A percentile compares a stretch with the other conserved stretches of the same genome.
These are phyloP conservation scores for Cantharis lateralis DNA, from an alignment of 2,888 invertebrate genomes.

Conservation along the genomic window DNA sequence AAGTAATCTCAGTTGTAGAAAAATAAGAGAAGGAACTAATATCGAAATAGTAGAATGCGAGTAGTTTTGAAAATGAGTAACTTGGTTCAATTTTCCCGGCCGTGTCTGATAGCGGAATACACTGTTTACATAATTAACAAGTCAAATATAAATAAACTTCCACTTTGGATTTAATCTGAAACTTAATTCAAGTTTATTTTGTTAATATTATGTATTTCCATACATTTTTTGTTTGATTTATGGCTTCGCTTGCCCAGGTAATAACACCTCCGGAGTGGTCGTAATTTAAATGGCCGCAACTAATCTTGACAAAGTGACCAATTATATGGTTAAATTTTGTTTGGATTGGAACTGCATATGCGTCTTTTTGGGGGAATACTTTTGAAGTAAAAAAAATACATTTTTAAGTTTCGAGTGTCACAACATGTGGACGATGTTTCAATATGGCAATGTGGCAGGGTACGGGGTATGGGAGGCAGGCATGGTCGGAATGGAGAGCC, in stretches of 20 bases:
- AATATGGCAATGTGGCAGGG: neutral
- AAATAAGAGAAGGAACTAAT: neutral
- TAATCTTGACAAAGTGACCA: neutral
- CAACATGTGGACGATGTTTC: neutral
- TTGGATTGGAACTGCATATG: neutral
- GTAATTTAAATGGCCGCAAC: neutral
- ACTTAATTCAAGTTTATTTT: neutral
- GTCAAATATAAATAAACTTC: neutral
- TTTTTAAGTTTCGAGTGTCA: neutral
- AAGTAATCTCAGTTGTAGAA: neutral
- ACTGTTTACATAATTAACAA: neutral
- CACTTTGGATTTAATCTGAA: neutral
- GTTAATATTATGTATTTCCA: neutral
- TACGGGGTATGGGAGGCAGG: neutral
- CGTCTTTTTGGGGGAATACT: neutral
- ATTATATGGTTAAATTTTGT: neutral
- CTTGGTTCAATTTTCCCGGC: neutral
- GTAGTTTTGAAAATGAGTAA: neutral
- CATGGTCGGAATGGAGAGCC: neutral
- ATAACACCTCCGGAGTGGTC: neutral
- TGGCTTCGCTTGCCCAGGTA: neutral
- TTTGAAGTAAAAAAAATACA: neutral
- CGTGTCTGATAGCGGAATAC: neutral
- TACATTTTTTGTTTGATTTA: neutral
- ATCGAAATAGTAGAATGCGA: neutral